A percentile compares a stretch with the other conserved stretches of the same genome.
Conservation (phyloP, 2,113 vertebrate genomes). For the Sarotherodon lohbergeri region DNA sequence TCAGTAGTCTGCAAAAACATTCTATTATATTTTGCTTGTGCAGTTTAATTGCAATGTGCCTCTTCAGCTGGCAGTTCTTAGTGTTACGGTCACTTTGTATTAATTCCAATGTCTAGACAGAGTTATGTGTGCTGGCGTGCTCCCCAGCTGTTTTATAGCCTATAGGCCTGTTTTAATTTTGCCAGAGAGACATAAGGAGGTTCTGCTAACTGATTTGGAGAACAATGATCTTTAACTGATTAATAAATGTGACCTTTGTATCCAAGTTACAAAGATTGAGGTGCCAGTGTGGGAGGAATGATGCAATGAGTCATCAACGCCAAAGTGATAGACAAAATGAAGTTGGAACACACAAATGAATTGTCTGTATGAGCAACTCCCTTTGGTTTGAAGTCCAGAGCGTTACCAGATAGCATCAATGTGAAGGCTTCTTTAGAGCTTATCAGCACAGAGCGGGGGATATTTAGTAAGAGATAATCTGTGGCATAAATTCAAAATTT, state of each 20-base stretch:
- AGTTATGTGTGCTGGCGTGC: slow-evolving; percentile 14
- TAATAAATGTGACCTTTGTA: slow-evolving; percentile 52
- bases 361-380: not conserved
- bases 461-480: not conserved
- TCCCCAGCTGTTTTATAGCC: slow-evolving; percentile 26
- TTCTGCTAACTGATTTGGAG: not conserved
- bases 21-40: not conserved
- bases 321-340: not conserved
- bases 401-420: not conserved
- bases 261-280: not conserved
- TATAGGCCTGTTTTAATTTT: not conserved
- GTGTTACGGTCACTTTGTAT: slow-evolving; percentile 9
- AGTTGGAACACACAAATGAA: not conserved
- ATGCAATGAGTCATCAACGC: not conserved
- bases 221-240: not conserved
- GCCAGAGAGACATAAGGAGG: not conserved
- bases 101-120: slow-evolving; percentile 45
- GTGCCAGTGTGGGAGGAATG: slow-evolving; percentile 4
- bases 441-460: not conserved
- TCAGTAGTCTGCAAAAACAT: not conserved
- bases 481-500: not conserved
- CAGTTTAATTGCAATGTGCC: not conserved
- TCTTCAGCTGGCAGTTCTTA: not conserved
- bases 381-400: not conserved
- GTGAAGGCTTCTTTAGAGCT: not conserved